These are phyloP conservation scores for Rhinolophus ferrumequinum DNA, from an alignment of 2,113 vertebrate species.

Conservation along the genomic window DNA sequence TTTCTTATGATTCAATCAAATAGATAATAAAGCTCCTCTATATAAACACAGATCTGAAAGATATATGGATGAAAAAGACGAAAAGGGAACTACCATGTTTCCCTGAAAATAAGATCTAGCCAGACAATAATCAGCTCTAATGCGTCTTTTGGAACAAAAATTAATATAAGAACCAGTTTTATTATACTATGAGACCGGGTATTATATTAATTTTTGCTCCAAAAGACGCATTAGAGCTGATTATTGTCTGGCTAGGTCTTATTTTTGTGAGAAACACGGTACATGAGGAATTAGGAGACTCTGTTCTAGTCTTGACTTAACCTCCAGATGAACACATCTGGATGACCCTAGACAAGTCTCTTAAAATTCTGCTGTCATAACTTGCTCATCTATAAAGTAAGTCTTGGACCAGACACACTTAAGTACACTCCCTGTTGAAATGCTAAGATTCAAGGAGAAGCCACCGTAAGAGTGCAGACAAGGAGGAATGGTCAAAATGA, in stretches of 20 bases:
- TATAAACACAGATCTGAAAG: neutral
- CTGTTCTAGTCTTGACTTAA: neutral
- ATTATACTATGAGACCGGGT: too few relatives aligned
- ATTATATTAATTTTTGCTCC: too few relatives aligned
- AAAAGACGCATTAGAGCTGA: too few relatives aligned
- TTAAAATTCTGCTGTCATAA: neutral
- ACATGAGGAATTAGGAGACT: neutral
- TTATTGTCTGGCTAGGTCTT: too few relatives aligned
- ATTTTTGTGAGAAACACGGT: too few relatives aligned
- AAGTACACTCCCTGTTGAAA: neutral
- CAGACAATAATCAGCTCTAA: too few relatives aligned
- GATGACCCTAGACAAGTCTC: neutral
- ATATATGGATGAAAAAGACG: neutral
- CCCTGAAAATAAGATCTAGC: too few relatives aligned
- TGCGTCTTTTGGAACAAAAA: too few relatives aligned
- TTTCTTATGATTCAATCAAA: neutral
- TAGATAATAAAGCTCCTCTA: neutral
- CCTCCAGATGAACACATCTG: neutral
- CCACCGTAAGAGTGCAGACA: neutral
- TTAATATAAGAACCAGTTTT: too few relatives aligned
- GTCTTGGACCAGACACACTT: neutral
- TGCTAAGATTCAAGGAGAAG: neutral
- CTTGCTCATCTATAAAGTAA: neutral
- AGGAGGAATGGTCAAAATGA: rapidly evolving
- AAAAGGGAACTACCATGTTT: neutral